Percentiles rank a stretch among this genome's conserved stretches.
Evolutionary conservation across 2,113 vertebrate genomes (phyloP).

Genomic region (Rhinopomastus cyanomelas): DNA sequence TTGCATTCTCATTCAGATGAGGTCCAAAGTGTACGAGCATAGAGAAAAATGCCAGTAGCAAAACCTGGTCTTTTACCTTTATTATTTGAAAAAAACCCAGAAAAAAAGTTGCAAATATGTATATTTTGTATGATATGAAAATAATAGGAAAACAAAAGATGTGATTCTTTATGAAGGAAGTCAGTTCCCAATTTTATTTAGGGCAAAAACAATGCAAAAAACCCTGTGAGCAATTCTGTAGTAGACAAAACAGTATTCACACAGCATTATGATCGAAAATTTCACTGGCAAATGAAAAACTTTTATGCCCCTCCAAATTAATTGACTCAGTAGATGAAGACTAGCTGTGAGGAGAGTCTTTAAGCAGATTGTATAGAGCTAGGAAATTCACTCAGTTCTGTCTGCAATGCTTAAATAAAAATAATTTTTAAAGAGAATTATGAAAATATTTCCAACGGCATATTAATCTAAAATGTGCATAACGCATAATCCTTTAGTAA

Average conservation of each 20-base stretch:
- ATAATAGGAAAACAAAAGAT: not conserved
- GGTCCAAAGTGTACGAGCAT: not conserved
- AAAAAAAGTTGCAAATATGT: not conserved
- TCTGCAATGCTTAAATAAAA: not conserved
- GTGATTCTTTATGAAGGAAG: not conserved
- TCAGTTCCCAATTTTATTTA: not conserved
- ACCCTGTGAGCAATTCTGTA: not conserved
- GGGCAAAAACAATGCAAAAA: not conserved
- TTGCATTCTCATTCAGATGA: not conserved
- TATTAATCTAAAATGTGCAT: not conserved
- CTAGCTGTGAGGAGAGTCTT: not conserved
- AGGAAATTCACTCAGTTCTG: not conserved
- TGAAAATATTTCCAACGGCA: not conserved
- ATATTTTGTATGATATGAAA: not conserved
- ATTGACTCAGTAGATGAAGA: not conserved
- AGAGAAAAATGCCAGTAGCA: not conserved
- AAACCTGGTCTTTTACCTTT: not conserved
- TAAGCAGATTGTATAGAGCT: not conserved
- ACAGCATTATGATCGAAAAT: not conserved
- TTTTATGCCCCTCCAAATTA: not conserved
- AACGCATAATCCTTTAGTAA: not conserved
- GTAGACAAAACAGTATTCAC: not conserved
- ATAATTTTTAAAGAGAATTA: not conserved
- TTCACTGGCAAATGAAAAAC: not conserved
- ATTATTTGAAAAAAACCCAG: not conserved